Conservation (phyloP, 2,888 invertebrate genomes). For the Drosophila diplacantha region DNA sequence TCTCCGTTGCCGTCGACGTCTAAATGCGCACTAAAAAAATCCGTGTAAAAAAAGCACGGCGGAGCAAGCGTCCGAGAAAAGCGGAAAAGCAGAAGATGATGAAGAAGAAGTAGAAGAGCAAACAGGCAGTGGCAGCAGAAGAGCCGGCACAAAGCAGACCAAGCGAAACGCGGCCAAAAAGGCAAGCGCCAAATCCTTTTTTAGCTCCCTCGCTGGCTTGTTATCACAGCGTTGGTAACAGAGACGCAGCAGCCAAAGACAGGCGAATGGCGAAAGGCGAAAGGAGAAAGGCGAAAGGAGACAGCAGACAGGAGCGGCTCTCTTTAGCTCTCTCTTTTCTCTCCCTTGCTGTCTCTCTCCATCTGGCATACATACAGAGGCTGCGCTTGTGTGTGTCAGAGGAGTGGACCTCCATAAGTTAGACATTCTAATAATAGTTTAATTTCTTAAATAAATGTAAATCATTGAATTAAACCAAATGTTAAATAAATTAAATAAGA, state of each 20-base stretch:
- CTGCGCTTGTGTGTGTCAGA: conserved; percentile 1
- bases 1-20: conserved; percentile 65
- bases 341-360: conserved; percentile 17
- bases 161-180: conserved; percentile 39
- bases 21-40: conserved; percentile 72
- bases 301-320: conserved; percentile 14
- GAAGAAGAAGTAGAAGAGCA: conserved; percentile 1
- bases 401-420: conserved; percentile 7
- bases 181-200: conserved; percentile 37
- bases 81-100: not conserved
- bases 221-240: conserved; percentile 52
- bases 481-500: no score
- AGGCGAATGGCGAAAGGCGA: conserved; percentile 15
- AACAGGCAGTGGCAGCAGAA: conserved; percentile 31
- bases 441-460: no score
- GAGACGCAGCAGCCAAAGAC: conserved; percentile 58
- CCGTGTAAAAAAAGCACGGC: conserved; percentile 44
- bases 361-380: conserved; percentile 18
- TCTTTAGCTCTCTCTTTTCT: conserved; percentile 18
- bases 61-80: conserved; percentile 22
- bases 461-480: no score
- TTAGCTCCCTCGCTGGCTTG: conserved; percentile 23
- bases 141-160: conserved; percentile 47
- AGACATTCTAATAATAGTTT: not conserved
- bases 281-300: not conserved